Evolutionary conservation across 2,888 invertebrate genomes (phyloP), one percentile per base, ranked within the genome.

Genomic region (Marronus borbonicus): DNA sequence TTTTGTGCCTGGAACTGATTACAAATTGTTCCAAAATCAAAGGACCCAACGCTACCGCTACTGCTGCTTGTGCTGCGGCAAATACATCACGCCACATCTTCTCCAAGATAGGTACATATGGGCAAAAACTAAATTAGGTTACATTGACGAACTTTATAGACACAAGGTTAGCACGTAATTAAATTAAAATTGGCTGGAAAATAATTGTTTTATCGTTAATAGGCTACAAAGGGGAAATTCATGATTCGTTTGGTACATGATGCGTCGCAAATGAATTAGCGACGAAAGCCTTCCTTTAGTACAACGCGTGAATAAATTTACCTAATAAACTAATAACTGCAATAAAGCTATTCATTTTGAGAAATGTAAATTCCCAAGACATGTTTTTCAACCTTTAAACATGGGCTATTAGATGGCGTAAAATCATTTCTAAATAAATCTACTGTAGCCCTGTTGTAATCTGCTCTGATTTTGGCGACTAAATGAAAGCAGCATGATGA

Each of bases 1-100:
- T 72, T 72, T 72, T 72, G 72, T 72, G 58, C 39, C 24, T 17
- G 39, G 60, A 72, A 72, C 72, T 72, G 72, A 72, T 72, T 72
- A 72, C 58, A 60, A 60, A 72, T 70, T 70, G 58, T 70, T 70
- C 36, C 36, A n/a, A 36, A 55, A 70, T 70, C 70, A 58, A 70
- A 58, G 62, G 28, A 62, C 28, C 31, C 62, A 28, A 62, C 24
- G 62, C 28, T 55, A 31, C 62, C 24, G 55, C 55, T 5, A n/a
- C 55, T 10, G 39, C 39, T 12, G 12, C 44, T 44, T 12, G 12
- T 44, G 55, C 55, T 58, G 55, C 55, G 20, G 55, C 44, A n/a
- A 20, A 3, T 17, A 58, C 55, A 5, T 8, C 3, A 24, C 20
- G 44, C 24, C 55, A 17, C 55, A 17, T 58, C 20, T 20, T 20